These are phyloP conservation scores for Garrulus glandarius DNA, from an alignment of 2,797 vertebrate species.

Conservation along the genomic window DNA sequence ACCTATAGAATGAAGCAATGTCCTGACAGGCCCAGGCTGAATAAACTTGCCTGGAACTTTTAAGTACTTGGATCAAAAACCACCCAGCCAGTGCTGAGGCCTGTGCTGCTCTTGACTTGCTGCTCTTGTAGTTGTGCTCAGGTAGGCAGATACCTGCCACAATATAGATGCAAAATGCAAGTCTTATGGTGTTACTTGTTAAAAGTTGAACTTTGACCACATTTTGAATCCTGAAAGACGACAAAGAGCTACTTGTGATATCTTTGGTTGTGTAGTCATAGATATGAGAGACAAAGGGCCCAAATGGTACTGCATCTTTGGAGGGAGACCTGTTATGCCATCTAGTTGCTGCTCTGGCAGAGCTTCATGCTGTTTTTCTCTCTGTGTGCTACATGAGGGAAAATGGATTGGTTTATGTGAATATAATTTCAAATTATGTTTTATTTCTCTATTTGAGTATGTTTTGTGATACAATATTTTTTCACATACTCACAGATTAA, in stretches of 20 bases:
- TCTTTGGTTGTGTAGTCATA: not conserved
- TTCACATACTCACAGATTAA: not conserved
- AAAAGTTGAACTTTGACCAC: not conserved
- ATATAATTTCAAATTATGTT: not conserved
- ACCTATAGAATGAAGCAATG: not conserved
- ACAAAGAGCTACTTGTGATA: not conserved
- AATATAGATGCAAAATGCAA: not conserved
- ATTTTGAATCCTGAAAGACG: not conserved
- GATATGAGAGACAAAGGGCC: not conserved
- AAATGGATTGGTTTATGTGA: not conserved
- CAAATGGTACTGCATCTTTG: not conserved
- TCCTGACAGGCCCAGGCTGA: not conserved
- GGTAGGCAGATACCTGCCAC: not conserved
- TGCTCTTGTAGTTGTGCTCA: not conserved
- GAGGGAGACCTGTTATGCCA: not conserved
- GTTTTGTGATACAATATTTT: not conserved
- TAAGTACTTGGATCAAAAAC: not conserved
- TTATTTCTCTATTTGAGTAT: not conserved
- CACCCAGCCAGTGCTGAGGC: not conserved
- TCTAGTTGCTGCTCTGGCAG: not conserved
- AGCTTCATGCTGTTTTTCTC: not conserved
- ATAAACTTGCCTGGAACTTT: not conserved
- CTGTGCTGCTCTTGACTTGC: not conserved
- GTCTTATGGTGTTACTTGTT: not conserved
- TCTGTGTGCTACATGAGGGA: not conserved